Evolutionary conservation across 2,113 vertebrate genomes (phyloP).

Genomic region (Pseudolaguvia tuberculata): DNA sequence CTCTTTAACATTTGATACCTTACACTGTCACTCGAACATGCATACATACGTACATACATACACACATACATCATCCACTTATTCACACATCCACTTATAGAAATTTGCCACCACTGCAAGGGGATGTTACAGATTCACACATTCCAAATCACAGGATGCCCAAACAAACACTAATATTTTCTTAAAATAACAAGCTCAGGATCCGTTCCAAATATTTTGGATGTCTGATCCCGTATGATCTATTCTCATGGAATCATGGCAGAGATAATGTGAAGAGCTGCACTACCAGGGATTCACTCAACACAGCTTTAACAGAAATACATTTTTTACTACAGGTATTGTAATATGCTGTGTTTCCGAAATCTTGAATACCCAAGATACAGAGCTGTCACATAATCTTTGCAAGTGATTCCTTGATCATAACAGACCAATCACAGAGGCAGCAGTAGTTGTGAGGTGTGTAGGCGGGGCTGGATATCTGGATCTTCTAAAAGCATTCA

Average conservation of each 20-base stretch:
- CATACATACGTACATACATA: conserved; percentile 13
- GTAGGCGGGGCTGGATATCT: conserved; percentile 13
- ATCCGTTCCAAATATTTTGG: background rate
- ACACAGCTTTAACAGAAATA: background rate
- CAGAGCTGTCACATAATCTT: conserved; percentile 48
- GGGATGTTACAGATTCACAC: conserved; percentile 24
- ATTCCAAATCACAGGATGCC: conserved; percentile 9
- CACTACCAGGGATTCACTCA: conserved; percentile 31
- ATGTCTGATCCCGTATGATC: background rate
- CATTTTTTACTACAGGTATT: background rate
- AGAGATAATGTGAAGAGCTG: conserved; percentile 42
- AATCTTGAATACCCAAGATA: background rate
- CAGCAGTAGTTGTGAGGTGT: conserved; percentile 5
- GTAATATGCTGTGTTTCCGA: background rate
- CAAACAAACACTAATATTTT: conserved; percentile 41
- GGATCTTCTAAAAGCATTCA: background rate
- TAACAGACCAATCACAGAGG: conserved; percentile 41
- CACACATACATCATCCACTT: conserved; percentile 19
- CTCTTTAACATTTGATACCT: too few species aligned
- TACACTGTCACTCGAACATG: background rate
- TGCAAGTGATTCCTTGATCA: conserved; percentile 38
- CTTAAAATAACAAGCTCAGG: conserved; percentile 30
- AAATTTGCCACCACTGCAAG: conserved; percentile 17
- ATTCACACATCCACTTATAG: conserved; percentile 4
- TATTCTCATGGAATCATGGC: conserved; percentile 44